These are phyloP conservation scores for Artibeus lituratus DNA, from an alignment of 2,797 vertebrate species.

Conservation along the genomic window DNA sequence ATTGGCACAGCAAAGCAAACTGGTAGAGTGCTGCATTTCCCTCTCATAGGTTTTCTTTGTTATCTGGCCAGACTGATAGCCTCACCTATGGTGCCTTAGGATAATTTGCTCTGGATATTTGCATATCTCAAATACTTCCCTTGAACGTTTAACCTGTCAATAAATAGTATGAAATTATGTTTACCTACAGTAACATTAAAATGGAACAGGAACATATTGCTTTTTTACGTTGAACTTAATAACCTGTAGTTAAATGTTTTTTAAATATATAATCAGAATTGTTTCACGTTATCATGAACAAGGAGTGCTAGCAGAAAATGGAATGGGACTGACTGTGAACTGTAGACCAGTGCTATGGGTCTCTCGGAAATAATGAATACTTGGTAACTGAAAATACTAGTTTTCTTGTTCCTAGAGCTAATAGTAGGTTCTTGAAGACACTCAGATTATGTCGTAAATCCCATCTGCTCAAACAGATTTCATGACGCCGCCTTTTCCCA, in stretches of 20 bases:
- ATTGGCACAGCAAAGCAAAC: neutral
- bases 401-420: constrained; percentile 20
- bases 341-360: neutral
- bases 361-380: constrained; percentile 11
- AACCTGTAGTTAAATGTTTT: neutral
- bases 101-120: constrained; percentile 51
- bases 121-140: constrained; percentile 46
- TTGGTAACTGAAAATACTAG: constrained; percentile 39
- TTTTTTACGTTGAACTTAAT: neutral
- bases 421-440: neutral
- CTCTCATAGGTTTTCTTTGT: constrained; percentile 26
- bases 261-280: neutral
- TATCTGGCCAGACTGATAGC: constrained; percentile 56
- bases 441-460: neutral
- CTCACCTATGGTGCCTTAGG: constrained; percentile 7
- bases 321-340: constrained; percentile 17
- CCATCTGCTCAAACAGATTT: neutral
- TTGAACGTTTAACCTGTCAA: constrained; percentile 26
- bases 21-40: neutral
- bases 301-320: neutral
- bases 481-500: neutral
- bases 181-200: constrained; percentile 21
- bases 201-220: constrained; percentile 24
- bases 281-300: neutral
- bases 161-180: constrained; percentile 54